Evolutionary conservation across 2,888 invertebrate species (phyloP).

Genomic region (Pseudococcus viburni): DNA sequence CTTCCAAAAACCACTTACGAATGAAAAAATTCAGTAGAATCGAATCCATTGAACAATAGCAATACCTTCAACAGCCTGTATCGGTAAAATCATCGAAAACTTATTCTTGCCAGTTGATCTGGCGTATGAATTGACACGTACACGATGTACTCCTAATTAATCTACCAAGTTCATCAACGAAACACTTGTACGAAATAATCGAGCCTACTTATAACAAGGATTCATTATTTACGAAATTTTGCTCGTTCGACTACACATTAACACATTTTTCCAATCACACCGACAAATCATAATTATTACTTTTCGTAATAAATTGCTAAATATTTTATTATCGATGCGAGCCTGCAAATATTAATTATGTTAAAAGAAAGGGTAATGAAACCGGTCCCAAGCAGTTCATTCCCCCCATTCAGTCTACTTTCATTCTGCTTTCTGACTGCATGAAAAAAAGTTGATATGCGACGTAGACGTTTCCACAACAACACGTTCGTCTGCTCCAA

Average conservation of each 20-base stretch:
- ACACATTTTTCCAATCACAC: background rate
- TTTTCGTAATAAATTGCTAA: constrained; percentile 52
- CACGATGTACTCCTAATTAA: background rate
- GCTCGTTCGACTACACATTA: background rate
- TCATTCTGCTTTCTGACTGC: constrained; percentile 49
- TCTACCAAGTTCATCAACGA: background rate
- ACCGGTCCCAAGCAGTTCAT: constrained; percentile 56
- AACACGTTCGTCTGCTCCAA: constrained; percentile 28
- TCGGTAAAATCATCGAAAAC: too few relatives aligned
- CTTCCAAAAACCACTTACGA: too few relatives aligned
- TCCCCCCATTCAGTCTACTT: constrained; percentile 60
- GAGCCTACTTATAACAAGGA: background rate
- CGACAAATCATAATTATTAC: background rate
- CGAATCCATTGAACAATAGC: too few relatives aligned
- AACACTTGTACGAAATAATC: background rate
- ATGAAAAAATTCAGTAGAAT: too few relatives aligned
- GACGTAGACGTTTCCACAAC: background rate
- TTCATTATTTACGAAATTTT: constrained; percentile 26
- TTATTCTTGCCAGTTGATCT: background rate
- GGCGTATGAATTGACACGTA: background rate
- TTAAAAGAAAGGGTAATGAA: constrained; percentile 53
- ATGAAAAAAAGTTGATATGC: constrained; percentile 43
- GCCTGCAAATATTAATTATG: constrained; percentile 43
- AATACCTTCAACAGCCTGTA: too few relatives aligned
- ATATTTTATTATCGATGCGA: constrained; percentile 18